Base-by-base conservation (phyloP, 1,140 invertebrate species). In the Zaprionus ornatus region DNA sequence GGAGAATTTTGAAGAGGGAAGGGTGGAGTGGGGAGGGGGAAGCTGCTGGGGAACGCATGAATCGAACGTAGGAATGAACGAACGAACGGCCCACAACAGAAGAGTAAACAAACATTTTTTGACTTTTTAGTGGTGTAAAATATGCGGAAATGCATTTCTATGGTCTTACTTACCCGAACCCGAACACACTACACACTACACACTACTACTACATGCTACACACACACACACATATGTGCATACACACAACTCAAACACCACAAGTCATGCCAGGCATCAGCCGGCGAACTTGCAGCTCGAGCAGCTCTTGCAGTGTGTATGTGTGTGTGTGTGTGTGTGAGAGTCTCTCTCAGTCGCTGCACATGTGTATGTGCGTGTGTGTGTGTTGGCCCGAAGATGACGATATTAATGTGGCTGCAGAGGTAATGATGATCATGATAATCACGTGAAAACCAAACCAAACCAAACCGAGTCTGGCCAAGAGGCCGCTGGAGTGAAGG, bases 101-200 rank as follows among this genome's bases (percentile, higher is more conserved):
- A 76, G 84, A 84, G 85, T 81, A 88, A 88, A 88, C 85, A 88
- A 88, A 87, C 80, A 77, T 85, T 86, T 88, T 88, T 88, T 72
- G 85, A 85, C 86, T 90, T 88, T 88, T 88, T 85, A 88, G 81
- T 88, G 85, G 85, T 90, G 86, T 90, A 90, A 90, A 90, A 90
- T 90, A 90, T 90, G 85, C 85, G 85, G 85, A 90, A 90, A 90
- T 90, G 85, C 85, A 90, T 90, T 90, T 90, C 86, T 90, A 90
- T 90, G 86, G 86, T 90, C 81, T 90, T 83, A 86, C 82, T 81
- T 81, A 90, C 81, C 82, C 74, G 62, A 21, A 64, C 50, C 23
- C 35, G 42, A 19, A 55, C 23, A 56, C 19, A 74, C 69, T 55
- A 84, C 73, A 79, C 37, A 52, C 21, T 17, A 25, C 29, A 60